Base-by-base conservation (phyloP, 2,113 vertebrate species). In the Oreochromis niloticus region DNA sequence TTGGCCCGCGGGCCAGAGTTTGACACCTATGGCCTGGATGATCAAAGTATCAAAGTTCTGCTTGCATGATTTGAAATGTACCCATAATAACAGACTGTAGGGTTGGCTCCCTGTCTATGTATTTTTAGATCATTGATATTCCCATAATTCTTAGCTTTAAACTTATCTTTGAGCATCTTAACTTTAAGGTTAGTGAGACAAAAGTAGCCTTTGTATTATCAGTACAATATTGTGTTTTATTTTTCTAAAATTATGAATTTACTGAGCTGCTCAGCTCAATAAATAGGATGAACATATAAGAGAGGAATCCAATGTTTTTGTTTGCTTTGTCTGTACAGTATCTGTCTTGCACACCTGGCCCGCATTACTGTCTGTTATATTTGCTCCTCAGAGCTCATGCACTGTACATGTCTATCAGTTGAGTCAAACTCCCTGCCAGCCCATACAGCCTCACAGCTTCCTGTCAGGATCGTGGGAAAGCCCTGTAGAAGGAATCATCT, bases 391-490 rank as follows among this genome's bases (percentile, higher is more conserved):
- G 24, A 57, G 46, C 10, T 81, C 36, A 17, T 46, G 24, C 36
- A 9, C 54, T 50, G 50, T 13, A 6, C 79, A 48, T 24, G 86
- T 56, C 16, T 19, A 22, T 66, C 86, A 80, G 59, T 24, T 80
- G 81, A 43, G 22, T 86, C n/a, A 52, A 59, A 57, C 79, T 85
- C 41, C 36, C 71, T 36, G 14, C 66, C 56, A n/a, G 30, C 81
- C 48, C 24, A 4, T 63, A 39, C 34, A 50, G 89, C 34, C 84
- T 50, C 68, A 27, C 91, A 46, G 80, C 86, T 94, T 94, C 93
- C 93, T 91, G 83, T 94, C 63, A 22, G 82, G 89, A 87, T 87
- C 82, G 84, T 95, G 92, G 90, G 92, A 95, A 94, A 87, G 84
- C 22, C 54, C 84, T 87, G 54, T 55, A 6, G 48, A 30, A 81